Evolutionary conservation across 2,888 invertebrate species (phyloP).

Genomic region (Teinopalpus imperialis): DNA sequence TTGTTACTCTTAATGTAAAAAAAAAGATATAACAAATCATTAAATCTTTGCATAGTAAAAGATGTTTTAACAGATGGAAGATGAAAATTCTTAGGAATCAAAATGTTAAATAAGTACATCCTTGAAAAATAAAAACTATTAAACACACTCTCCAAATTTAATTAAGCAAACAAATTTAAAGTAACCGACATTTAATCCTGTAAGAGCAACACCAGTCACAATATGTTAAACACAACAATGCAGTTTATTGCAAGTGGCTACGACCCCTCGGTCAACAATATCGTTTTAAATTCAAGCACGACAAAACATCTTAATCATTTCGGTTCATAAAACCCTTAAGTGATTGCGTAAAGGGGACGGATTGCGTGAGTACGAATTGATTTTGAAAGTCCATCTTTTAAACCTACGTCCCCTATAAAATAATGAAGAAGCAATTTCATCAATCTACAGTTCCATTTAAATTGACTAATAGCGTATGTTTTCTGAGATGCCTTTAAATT

Average conservation of each 20-base stretch:
- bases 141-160: too few relatives aligned
- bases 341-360: slow-evolving; percentile 70
- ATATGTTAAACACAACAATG: slow-evolving; percentile 64
- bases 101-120: too few relatives aligned
- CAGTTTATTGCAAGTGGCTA: slow-evolving; percentile 39
- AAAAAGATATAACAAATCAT: too few relatives aligned
- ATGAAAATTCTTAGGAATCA: too few relatives aligned
- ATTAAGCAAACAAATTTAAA: slow-evolving; percentile 26
- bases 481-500: too few relatives aligned
- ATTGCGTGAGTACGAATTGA: slow-evolving; percentile 73
- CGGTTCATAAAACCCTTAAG: slow-evolving; percentile 80
- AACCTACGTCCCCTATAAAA: slow-evolving; percentile 50
- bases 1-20: too few relatives aligned
- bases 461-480: not conserved
- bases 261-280: slow-evolving; percentile 40
- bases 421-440: slow-evolving; percentile 22
- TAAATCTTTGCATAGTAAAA: too few relatives aligned
- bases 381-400: slow-evolving; percentile 70
- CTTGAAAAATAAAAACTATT: too few relatives aligned
- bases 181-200: slow-evolving; percentile 55
- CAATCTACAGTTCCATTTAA: not conserved
- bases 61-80: too few relatives aligned
- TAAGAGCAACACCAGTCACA: slow-evolving; percentile 74
- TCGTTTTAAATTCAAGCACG: slow-evolving; percentile 59
- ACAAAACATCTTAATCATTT: slow-evolving; percentile 80